Conservation (phyloP, 1,140 invertebrate species). For the Pristionchus pacificus region DNA sequence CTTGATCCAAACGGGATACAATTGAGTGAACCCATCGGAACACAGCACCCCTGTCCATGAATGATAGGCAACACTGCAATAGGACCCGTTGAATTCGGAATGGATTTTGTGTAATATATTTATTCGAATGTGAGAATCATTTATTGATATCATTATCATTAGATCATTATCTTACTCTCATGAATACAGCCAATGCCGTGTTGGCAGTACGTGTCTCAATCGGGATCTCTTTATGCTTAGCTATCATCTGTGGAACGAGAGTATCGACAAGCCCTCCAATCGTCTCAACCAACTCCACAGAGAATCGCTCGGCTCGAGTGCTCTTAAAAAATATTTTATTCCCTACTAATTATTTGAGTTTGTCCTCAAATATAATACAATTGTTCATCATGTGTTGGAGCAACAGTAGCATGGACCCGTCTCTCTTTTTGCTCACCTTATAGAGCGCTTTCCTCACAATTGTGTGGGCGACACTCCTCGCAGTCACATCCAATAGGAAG, state of each 20-base stretch:
- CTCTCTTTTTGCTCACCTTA: conserved; percentile 13
- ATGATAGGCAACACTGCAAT: conserved; percentile 76
- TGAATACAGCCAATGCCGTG: conserved; percentile 45
- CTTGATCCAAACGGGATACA: conserved; percentile 76
- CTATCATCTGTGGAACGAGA: conserved; percentile 34
- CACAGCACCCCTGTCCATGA: conserved; percentile 88
- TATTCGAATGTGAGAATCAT: not conserved
- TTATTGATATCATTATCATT: no score
- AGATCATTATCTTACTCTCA: conserved; percentile 38
- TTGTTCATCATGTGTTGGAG: no score
- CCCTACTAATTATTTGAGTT: no score
- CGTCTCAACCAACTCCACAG: conserved; percentile 26
- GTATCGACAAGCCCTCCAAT: conserved; percentile 27
- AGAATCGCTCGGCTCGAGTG: conserved; percentile 29
- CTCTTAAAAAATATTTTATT: conserved; percentile 5
- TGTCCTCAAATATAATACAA: no score
- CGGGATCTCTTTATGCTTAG: conserved; percentile 41
- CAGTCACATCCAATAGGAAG: conserved; percentile 47
- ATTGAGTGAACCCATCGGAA: conserved; percentile 81
- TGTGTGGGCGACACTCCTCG: conserved; percentile 49
- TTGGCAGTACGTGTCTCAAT: conserved; percentile 45
- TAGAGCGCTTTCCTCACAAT: conserved; percentile 36
- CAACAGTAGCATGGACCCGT: no score
- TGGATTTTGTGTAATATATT: not conserved
- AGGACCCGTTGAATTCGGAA: no score